These are phyloP conservation scores for Cnemophilus loriae DNA, from an alignment of 2,113 vertebrate species.

Conservation along the genomic window DNA sequence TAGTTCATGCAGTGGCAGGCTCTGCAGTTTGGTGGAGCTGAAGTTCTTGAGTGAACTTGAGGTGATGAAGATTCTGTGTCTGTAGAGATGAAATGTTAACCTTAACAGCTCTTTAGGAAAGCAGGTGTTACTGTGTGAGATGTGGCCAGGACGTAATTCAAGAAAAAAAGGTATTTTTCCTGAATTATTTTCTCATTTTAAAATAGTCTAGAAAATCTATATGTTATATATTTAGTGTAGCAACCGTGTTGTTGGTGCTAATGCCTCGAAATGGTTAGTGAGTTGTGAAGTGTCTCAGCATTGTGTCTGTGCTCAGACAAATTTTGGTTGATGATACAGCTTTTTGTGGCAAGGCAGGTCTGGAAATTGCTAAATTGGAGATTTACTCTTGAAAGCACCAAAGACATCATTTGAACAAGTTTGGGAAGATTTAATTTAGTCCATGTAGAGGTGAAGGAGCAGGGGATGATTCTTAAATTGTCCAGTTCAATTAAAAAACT, in stretches of 20 bases:
- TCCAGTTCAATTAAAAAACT: background rate
- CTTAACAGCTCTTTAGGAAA: background rate
- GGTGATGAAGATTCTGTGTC: background rate
- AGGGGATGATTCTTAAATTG: background rate
- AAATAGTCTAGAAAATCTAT: background rate
- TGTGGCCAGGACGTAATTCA: rapidly evolving
- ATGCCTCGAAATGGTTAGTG: background rate
- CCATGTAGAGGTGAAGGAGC: background rate
- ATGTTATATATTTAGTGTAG: background rate
- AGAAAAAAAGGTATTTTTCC: background rate
- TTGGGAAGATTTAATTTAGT: background rate
- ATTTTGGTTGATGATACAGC: background rate
- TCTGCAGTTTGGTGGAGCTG: background rate
- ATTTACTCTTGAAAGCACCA: background rate
- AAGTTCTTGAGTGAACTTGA: background rate
- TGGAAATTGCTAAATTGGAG: background rate
- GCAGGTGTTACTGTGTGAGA: background rate
- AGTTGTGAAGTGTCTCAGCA: background rate
- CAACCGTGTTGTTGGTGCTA: background rate
- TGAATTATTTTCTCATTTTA: background rate
- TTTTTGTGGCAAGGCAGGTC: background rate
- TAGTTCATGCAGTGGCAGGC: background rate
- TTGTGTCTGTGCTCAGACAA: background rate
- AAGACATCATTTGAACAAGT: background rate
- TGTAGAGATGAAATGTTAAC: background rate